Evolutionary conservation across 2,797 vertebrate genomes (phyloP).

Genomic region (Micrastur ruficollis): DNA sequence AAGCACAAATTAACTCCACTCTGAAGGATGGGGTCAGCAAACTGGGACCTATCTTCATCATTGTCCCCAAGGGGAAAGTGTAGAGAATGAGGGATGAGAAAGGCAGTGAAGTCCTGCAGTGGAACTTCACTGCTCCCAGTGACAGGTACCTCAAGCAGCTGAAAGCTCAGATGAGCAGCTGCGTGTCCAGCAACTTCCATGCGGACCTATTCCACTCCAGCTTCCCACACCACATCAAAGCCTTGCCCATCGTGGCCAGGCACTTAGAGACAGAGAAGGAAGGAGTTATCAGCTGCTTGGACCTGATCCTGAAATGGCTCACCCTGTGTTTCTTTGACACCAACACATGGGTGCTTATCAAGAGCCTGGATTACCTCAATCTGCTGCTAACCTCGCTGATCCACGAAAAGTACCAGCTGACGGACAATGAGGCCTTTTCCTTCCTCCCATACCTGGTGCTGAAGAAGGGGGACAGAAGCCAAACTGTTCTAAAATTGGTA

Average conservation of each 20-base stretch:
- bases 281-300: constrained; percentile 85
- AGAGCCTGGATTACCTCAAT: constrained; percentile 90
- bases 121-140: constrained; percentile 80
- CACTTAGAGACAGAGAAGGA: constrained; percentile 86
- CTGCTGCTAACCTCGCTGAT: constrained; percentile 85
- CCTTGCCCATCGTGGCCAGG: constrained; percentile 87
- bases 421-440: constrained; percentile 86
- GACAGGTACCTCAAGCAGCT: constrained; percentile 90
- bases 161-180: constrained; percentile 87
- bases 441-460: constrained; percentile 91
- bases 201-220: constrained; percentile 91
- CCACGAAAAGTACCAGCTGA: constrained; percentile 86
- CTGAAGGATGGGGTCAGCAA: constrained; percentile 84
- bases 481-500: constrained; percentile 89
- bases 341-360: constrained; percentile 92
- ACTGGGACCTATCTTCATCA: constrained; percentile 83
- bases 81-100: constrained; percentile 91
- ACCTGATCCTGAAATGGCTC: constrained; percentile 92
- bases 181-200: constrained; percentile 86
- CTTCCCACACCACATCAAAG: constrained; percentile 90
- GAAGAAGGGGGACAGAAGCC: constrained; percentile 91
- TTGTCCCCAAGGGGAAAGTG: constrained; percentile 86
- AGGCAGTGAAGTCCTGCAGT: constrained; percentile 82
- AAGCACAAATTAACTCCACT: constrained; percentile 76
- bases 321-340: constrained; percentile 92